Conservation (phyloP, 2,888 invertebrate species). For the Pollenia labialis region DNA sequence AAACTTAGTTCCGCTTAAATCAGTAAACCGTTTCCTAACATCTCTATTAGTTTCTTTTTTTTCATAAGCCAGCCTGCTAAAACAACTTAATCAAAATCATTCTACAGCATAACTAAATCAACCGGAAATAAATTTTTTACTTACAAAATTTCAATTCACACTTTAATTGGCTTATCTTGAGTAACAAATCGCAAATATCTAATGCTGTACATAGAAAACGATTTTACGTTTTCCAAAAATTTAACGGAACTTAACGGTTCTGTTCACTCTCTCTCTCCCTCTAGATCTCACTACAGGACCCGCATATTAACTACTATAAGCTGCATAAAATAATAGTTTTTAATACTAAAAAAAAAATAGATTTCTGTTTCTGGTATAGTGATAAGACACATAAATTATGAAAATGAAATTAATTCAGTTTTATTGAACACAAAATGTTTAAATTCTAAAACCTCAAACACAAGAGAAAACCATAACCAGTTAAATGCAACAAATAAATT, state of each 20-base stretch:
- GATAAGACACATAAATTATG: conserved; percentile 71
- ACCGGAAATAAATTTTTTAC: conserved; percentile 57
- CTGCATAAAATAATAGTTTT: conserved; percentile 46
- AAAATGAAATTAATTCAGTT: conserved; percentile 71
- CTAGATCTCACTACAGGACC: conserved; percentile 25
- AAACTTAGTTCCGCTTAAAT: conserved; percentile 3
- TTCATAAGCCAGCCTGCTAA: neutral
- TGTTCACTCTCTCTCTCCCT: neutral
- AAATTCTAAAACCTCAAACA: neutral
- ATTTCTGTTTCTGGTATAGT: neutral
- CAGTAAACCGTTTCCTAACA: neutral
- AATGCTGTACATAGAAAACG: neutral
- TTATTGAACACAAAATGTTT: conserved; percentile 57
- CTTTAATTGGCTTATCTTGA: conserved; percentile 62
- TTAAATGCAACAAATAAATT: conserved; percentile 39
- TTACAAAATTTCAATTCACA: conserved; percentile 51
- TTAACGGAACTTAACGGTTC: conserved; percentile 54
- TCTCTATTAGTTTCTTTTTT: neutral
- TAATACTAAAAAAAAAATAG: conserved; percentile 39
- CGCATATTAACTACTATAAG: conserved; percentile 56
- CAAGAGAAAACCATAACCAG: neutral
- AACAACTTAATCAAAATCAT: conserved; percentile 3
- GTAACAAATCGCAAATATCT: conserved; percentile 5
- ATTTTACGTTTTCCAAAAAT: conserved; percentile 24
- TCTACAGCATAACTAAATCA: conserved; percentile 21